Base-by-base conservation (phyloP, 2,113 vertebrate genomes). In the Chunga burmeisteri region DNA sequence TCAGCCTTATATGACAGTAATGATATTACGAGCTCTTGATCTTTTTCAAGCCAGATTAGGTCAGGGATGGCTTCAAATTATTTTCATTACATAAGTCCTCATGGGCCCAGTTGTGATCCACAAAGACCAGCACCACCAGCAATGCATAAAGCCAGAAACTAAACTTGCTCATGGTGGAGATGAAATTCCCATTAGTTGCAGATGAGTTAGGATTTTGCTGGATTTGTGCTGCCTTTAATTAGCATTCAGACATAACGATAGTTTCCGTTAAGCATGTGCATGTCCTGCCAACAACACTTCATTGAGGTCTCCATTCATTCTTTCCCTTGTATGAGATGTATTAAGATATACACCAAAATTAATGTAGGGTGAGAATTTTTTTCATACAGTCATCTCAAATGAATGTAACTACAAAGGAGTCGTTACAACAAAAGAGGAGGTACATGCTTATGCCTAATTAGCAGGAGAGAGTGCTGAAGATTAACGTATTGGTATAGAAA, bases 141-240 rank as follows among this genome's bases (percentile, higher is more conserved):
- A 89, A 68, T 1, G 10, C 44, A 63, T 20, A 67, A 67, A 68
- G 40, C 49, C 88, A 92, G 65, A 80, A 94, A 75, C 67, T 79
- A 84, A 90, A 68, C 22, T 58, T 83, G 38, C 50, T 67, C 68
- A 40, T 13, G 52, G 65, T 61, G 40, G 53, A 96, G 80, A 70
- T 90, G 50, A 94, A 86, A 92, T 50, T 75, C 71, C 50, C 27
- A 36, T 90, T 92, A 58, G 77, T 88, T 93, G 70, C 73, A 90
- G 59, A 81, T 46, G 58, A 89, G 40, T 58, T 79, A 17, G n/a
- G 72, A 56, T 84, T 93, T 94, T 13, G 2, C 52, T 72, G 73
- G 83, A 62, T 87, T 95, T 87, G 61, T 93, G 87, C 62, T 89
- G 84, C 63, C 62, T 93, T 81, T 79, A 93, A 75, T 94, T 72